Evolutionary conservation across 2,113 vertebrate species (phyloP), one percentile per base, ranked within the genome.

Genomic region (Caranx ignobilis): DNA sequence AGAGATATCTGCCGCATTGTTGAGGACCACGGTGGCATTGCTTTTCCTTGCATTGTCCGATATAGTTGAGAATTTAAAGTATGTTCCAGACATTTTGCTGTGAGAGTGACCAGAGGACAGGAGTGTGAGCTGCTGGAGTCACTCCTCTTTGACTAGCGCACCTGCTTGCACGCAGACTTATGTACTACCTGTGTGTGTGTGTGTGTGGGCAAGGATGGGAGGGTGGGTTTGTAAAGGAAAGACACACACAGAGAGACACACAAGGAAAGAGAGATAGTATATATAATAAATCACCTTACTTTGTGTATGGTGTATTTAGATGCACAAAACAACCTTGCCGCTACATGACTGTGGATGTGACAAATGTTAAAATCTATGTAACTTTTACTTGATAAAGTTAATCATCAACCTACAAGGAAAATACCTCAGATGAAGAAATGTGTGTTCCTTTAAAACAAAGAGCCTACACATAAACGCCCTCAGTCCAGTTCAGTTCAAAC

Each of bases 1-100:
- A 0, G 96, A 96, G 88, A 99, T 99, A 85, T 99, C 98, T 0
- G 97, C 97, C 0, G 97, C 0, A 66, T 99, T 99, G 74, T 96
- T 96, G 70, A 99, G 90, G 1, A 75, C 89, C 6, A 71, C 55
- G 0, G 2, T 16, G 35, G 2, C 0, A 0, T 55, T 19, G 10
- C 16, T 43, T 6, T 37, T 88, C 8, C 2, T 19, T 1, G 32
- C 21, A 15, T n/a, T 59, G 26, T 32, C 87, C 47, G 64, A 84
- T 11, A 67, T 3, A 0, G 11, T 62, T 34, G 93, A 92, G 45
- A 93, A 94, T 52, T 92, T 91, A 69, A 91, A 93, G 73, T 95
- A 94, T 11, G 93, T 86, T 4, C 1, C 4, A 19, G 89, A 54
- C 95, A 95, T 95, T 37, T 75, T 90, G 81, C 32, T 47, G 34